Base-by-base conservation (phyloP, 2,888 invertebrate genomes). In the Cepaea hortensis region DNA sequence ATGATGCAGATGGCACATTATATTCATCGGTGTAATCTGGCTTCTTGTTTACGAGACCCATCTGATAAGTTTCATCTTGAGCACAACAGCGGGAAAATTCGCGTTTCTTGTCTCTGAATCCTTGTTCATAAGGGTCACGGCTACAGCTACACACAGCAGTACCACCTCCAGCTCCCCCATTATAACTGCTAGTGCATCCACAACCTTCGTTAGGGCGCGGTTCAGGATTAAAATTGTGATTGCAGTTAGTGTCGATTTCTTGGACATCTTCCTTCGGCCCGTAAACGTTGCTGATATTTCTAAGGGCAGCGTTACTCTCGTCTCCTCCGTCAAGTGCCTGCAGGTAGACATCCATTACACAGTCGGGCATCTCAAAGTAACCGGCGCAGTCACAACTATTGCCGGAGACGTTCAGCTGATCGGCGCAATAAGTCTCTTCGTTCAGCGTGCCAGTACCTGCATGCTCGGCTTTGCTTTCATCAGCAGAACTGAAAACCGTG, bases 61-160 rank as follows among this genome's bases (percentile, higher is more conserved):
- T 61, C 35, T 62, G 62, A 7, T 83, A 65, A 13, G 84, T 68
- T 3, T 84, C 61, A 46, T 68, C 61, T 84, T 84, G 11, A n/a
- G 48, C 23, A 48, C 77, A 80, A n/a, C 76, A 48, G 46, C 81
- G 61, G 55, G 46, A 11, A 23, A 18, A 0, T 23, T 72, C 83
- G 35, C 77, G 65, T 65, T 83, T 86, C n/a, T 86, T 86, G 79
- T 86, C 86, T 7, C n/a, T 46, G 55, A 86, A 77, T 46, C 83
- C 86, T 9, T 18, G 7, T 68, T 86, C 86, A 48, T 83, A 82
- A 18, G 83, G 83, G 15, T 46, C 68, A 7, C 20, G 2, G n/a
- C 48, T 70, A 11, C 72, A 81, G 23, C 70, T 18, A 20, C 85
- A 72, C 20, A 20, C 48, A 15, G 80, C 80, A 23, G 85, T 55